phyloP scores from a whole-genome alignment of 2,888 invertebrate species.

The Alloscopus bannaensis region DNA sequence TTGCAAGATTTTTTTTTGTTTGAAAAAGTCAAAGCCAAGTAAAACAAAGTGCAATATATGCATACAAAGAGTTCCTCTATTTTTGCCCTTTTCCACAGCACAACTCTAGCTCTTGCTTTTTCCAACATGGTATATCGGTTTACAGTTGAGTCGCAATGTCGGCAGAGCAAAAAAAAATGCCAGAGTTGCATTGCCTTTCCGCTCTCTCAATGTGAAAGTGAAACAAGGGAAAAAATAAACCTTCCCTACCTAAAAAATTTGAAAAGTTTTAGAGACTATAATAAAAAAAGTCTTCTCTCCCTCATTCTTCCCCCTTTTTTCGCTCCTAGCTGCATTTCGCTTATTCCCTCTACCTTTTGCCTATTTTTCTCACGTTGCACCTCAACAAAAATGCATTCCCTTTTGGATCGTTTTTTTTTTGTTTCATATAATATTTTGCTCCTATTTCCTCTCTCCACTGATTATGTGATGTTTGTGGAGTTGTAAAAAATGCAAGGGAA shows the following conservation, averaged over 20 bases:
- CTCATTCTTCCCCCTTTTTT: constrained; percentile 7
- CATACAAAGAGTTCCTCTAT: too few species aligned
- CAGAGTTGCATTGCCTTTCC: background rate
- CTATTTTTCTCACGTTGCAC: constrained; percentile 20
- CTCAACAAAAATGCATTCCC: constrained; percentile 26
- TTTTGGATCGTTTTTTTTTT: too few species aligned
- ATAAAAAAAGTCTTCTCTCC: constrained; percentile 39
- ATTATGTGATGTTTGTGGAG: constrained; percentile 1
- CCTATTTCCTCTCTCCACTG: background rate
- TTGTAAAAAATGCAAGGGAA: constrained; percentile 17
- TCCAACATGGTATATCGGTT: background rate
- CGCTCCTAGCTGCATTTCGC: constrained; percentile 2
- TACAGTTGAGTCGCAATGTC: background rate
- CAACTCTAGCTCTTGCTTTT: too few species aligned
- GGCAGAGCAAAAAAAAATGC: background rate
- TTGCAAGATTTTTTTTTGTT: too few species aligned
- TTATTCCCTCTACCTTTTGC: constrained; percentile 22
- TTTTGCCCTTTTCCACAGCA: background rate
- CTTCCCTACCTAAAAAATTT: constrained; percentile 18
- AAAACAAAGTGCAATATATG: too few species aligned
- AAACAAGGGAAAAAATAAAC: background rate
- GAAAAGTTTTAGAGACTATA: constrained; percentile 27
- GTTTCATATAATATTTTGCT: too few species aligned
- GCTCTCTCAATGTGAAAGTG: too few species aligned
- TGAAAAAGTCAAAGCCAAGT: too few species aligned